Base-by-base conservation (phyloP, 2,888 invertebrate genomes). In the Aphidoletes aphidimyza region DNA sequence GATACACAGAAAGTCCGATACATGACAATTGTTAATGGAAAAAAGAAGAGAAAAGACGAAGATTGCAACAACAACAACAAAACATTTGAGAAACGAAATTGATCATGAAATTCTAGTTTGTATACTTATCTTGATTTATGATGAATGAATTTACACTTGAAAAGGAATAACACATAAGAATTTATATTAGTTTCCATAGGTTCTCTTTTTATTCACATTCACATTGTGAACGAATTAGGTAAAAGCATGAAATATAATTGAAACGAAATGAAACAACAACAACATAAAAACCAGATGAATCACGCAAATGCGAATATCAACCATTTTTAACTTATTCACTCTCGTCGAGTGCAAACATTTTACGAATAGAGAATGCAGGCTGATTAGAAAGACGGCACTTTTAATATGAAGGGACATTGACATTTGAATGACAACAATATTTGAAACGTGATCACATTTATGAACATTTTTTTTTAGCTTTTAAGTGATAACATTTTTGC, bases 131-230 rank as follows among this genome's bases (percentile, higher is more conserved):
- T 30, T 69, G 69, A 69, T 30, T 69, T 69, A 69, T 5, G 69
- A 69, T 22, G 26, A 54, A 54, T 69, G 69, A 69, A 69, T 69
- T 69, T 69, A 69, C 26, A 69, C 69, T 69, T 69, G 34, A 69
- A 69, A 69, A 69, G 69, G 14, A 54, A 30, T 69, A 69, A 30
- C 69, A 30, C 26, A 69, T 30, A 69, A 69, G 69, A 69, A 69
- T 69, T 69, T 69, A 69, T 69, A 69, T 69, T 69, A 69, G 69
- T 69, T 69, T 69, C 69, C 69, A 69, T 69, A 69, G 0, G 30
- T 47, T 47, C 17, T 47, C 17, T 47, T 47, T 47, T 47, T 39
- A 39, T 39, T 39, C 39, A 8, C 11, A 2, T 54, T 54, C 22
- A 22, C 22, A 9, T 2, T 22, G 1, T 54, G 22, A 22, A 54